Percentiles rank a stretch among this genome's conserved stretches.
Conservation (phyloP, 2,797 vertebrate genomes). For the Threskiornis aethiopicus region DNA sequence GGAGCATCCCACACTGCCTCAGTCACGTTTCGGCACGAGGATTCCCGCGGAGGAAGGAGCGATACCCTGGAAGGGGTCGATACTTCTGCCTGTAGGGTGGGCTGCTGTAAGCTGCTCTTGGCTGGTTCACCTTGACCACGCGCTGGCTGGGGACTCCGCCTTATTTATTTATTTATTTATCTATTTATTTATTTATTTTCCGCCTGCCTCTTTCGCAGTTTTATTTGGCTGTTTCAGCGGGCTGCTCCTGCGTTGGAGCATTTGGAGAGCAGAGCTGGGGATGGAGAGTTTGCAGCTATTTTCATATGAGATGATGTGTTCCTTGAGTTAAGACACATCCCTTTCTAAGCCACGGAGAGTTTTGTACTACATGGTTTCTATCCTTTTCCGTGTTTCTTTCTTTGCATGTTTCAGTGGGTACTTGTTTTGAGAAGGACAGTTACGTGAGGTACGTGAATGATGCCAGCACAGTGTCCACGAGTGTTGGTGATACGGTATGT, state of each 20-base stretch:
- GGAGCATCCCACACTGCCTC: conserved; percentile 48
- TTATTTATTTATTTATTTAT: conserved; percentile 46
- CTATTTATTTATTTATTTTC: background rate
- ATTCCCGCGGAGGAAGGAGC: background rate
- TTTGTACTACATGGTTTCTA: conserved; percentile 15
- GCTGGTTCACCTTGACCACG: background rate
- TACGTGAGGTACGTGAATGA: background rate
- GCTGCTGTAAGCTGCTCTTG: background rate
- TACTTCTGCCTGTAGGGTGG: background rate
- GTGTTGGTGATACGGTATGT: conserved; percentile 52
- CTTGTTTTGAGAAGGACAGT: conserved; percentile 42
- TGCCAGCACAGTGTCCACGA: conserved; percentile 11
- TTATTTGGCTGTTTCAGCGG: background rate
- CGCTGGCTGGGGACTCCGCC: conserved; percentile 64
- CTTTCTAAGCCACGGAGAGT: background rate
- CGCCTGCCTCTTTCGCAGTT: conserved; percentile 16
- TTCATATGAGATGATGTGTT: background rate
- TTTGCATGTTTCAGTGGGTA: conserved; percentile 70
- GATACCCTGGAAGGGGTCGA: rapidly evolving
- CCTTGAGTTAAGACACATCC: background rate
- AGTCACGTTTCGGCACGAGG: background rate
- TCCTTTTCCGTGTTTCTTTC: conserved; percentile 7
- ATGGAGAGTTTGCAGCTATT: conserved; percentile 53
- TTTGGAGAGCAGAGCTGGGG: background rate
- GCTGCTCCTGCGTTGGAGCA: background rate